These are phyloP conservation scores for Knipowitschia caucasica DNA, from an alignment of 2,797 vertebrate species.

Conservation along the genomic window DNA sequence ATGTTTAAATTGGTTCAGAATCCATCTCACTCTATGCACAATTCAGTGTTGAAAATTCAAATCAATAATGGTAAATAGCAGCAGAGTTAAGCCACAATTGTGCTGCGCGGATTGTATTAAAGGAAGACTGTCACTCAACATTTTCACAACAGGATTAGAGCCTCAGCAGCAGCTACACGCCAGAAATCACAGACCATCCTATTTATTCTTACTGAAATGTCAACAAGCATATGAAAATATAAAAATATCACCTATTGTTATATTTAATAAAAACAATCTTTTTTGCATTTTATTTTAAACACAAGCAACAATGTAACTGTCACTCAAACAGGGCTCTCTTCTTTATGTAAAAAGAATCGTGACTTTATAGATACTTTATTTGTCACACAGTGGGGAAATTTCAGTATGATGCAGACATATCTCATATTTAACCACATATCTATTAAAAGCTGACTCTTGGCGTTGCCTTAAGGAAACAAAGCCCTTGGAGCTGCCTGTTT, in stretches of 20 bases:
- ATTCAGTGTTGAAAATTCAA: conserved; percentile 41
- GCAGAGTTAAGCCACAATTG: conserved; percentile 30
- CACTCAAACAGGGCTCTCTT: conserved; percentile 20
- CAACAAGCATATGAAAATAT: too few relatives aligned
- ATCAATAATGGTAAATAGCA: conserved; percentile 53
- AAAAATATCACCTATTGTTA: too few relatives aligned
- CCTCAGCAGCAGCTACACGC: not conserved
- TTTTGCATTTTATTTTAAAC: not conserved
- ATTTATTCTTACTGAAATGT: not conserved
- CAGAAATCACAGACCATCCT: not conserved
- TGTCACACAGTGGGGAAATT: too few relatives aligned
- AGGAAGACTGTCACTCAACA: conserved; percentile 27
- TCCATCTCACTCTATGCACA: conserved; percentile 42
- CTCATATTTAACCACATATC: conserved; percentile 20
- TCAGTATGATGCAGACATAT: too few relatives aligned
- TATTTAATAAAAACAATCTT: too few relatives aligned
- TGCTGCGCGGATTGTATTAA: conserved; percentile 30
- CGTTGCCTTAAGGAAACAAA: conserved; percentile 22
- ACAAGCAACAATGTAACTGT: conserved; percentile 12
- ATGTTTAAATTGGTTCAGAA: conserved; percentile 54
- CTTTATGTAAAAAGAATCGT: conserved; percentile 13
- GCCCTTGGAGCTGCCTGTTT: conserved; percentile 18
- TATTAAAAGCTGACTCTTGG: conserved; percentile 10
- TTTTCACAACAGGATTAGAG: conserved; percentile 20
- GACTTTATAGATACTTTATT: too few relatives aligned